Base-by-base conservation (phyloP, 2,888 invertebrate genomes). In the Tortricodes alternella region DNA sequence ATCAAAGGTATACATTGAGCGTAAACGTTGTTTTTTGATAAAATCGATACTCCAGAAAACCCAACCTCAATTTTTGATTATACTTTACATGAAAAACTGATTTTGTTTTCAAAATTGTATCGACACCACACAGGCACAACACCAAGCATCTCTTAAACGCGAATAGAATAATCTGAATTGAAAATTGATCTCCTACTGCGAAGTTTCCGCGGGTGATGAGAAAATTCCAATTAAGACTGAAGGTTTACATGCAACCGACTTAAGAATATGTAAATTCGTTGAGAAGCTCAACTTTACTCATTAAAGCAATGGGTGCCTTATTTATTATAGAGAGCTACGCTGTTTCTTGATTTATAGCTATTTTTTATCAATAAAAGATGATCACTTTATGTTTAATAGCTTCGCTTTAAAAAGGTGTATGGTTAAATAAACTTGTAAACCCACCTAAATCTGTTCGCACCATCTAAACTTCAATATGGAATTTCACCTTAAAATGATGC, bases 131-230 rank as follows among this genome's bases (percentile, higher is more conserved):
- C 21, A n/a, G 8, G 38, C 52, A 8, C 77, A 63, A 49, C 73
- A 34, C 70, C 67, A 63, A 6, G 59, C 61, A 56, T 67, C 64
- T 59, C 59, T 66, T 51, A 58, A 71, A 76, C 70, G 73, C 71
- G 76, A 70, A 71, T 68, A 67, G 79, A 82, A 83, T 76, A 83
- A 73, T 78, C 75, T 67, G 80, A 83, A 84, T 83, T 82, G 80
- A 76, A 83, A 85, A 85, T 85, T 80, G 83, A 84, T 85, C 83
- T 72, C 67, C 67, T 71, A 63, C 60, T 70, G 71, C 67, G 52
- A 50, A 80, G 78, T 73, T 61, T 66, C 64, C 62, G 62, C 68
- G 69, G 70, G 67, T 66, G 78, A 73, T 72, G 73, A 68, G 74
- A 75, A 81, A 80, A 81, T 83, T 84, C 73, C 78, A 84, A 85